These are phyloP conservation scores for Eilema sororculum DNA, from an alignment of 2,888 invertebrate species.

Conservation along the genomic window DNA sequence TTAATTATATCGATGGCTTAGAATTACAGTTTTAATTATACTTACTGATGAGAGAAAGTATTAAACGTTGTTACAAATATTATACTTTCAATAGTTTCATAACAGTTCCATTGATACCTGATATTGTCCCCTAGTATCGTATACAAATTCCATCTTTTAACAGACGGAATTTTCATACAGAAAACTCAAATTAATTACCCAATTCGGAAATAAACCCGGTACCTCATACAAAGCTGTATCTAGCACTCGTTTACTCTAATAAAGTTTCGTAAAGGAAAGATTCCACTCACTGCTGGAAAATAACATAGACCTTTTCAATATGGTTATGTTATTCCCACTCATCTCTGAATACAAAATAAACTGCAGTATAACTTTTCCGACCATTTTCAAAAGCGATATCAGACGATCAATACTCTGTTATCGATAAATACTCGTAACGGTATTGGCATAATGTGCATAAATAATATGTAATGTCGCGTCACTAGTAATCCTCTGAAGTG, in stretches of 20 bases:
- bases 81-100: too few species aligned
- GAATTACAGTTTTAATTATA: neutral
- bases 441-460: slow-evolving; percentile 58
- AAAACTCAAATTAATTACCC: too few species aligned
- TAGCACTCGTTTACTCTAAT: too few species aligned
- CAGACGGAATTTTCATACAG: too few species aligned
- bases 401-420: slow-evolving; percentile 17
- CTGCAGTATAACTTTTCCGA: neutral
- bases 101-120: too few species aligned
- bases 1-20: slow-evolving; percentile 13
- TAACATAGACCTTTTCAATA: too few species aligned
- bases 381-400: neutral
- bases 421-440: slow-evolving; percentile 50
- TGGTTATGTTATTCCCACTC: neutral
- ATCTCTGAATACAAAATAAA: neutral
- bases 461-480: slow-evolving; percentile 56
- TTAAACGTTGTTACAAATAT: neutral
- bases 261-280: too few species aligned
- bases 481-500: slow-evolving; percentile 55
- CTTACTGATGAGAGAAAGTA: neutral
- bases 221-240: too few species aligned
- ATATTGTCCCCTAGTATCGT: too few species aligned
- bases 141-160: too few species aligned
- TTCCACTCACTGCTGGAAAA: too few species aligned
- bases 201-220: too few species aligned